Conservation (phyloP, 2,888 invertebrate species). For the Baronia brevicornis region DNA sequence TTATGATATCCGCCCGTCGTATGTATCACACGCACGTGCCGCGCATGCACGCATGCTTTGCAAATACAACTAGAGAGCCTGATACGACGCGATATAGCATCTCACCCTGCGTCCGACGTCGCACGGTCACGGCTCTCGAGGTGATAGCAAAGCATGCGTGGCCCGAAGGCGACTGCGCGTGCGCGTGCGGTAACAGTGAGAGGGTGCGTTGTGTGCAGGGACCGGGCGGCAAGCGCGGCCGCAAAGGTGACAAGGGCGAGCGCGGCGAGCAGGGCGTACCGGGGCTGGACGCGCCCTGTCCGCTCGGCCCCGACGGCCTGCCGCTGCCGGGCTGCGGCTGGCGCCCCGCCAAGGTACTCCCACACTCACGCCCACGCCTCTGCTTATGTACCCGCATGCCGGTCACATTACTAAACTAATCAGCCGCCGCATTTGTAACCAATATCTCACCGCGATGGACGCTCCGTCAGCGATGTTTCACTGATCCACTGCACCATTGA, state of each 20-base stretch:
- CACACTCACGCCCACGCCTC: constrained; percentile 5
- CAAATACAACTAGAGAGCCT: constrained; percentile 14
- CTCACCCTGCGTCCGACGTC: too few relatives aligned
- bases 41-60: constrained; percentile 21
- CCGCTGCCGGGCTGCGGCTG: constrained; percentile 97
- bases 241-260: constrained; percentile 93
- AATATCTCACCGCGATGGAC: too few relatives aligned
- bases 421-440: too few relatives aligned
- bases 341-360: constrained; percentile 87
- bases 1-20: not conserved
- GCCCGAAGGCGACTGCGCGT: not conserved
- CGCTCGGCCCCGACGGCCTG: constrained; percentile 95
- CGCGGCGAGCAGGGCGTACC: constrained; percentile 98
- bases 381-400: constrained; percentile 21
- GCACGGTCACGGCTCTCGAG: constrained; percentile 14
- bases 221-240: constrained; percentile 90
- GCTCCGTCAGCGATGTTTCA: too few relatives aligned
- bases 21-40: not conserved
- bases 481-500: too few relatives aligned
- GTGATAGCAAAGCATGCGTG: constrained; percentile 20
- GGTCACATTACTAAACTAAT: too few relatives aligned
- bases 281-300: constrained; percentile 98
- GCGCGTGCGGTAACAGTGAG: constrained; percentile 8
- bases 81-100: constrained; percentile 8
- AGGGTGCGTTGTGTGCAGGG: constrained; percentile 75